Conservation (phyloP, 2,888 invertebrate species). For the Nudaria mundana region DNA sequence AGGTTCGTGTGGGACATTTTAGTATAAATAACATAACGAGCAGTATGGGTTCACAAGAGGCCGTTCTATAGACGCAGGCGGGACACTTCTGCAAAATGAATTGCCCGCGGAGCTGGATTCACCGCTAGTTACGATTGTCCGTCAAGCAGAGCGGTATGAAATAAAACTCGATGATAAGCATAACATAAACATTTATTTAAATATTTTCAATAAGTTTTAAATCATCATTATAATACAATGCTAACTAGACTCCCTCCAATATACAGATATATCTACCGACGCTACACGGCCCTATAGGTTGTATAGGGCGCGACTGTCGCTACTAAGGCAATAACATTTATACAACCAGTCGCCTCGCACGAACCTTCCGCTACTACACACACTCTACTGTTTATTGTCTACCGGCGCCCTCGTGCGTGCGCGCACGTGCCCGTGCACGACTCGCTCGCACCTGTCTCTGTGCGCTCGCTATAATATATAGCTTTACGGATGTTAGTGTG, state of each 20-base stretch:
- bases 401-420: not conserved
- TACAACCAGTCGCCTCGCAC: slow-evolving; percentile 37
- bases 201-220: slow-evolving; percentile 63
- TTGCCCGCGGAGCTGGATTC: too few relatives aligned
- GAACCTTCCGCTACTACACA: slow-evolving; percentile 32
- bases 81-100: too few relatives aligned
- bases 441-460: not conserved
- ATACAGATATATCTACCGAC: slow-evolving; percentile 48
- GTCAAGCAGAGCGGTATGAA: not conserved
- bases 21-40: too few relatives aligned
- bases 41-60: too few relatives aligned
- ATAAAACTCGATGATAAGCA: slow-evolving; percentile 50
- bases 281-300: slow-evolving; percentile 16
- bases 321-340: slow-evolving; percentile 51
- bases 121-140: too few relatives aligned
- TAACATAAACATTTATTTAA: slow-evolving; percentile 77
- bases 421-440: too few relatives aligned
- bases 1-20: too few relatives aligned
- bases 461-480: not conserved
- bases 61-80: too few relatives aligned
- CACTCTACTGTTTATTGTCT: slow-evolving; percentile 14
- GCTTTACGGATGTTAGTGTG: too few relatives aligned
- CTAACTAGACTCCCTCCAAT: slow-evolving; percentile 39
- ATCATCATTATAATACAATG: slow-evolving; percentile 66
- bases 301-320: slow-evolving; percentile 10